These are phyloP conservation scores for Serinus canaria DNA, from an alignment of 2,113 vertebrate genomes.

Conservation along the genomic window DNA sequence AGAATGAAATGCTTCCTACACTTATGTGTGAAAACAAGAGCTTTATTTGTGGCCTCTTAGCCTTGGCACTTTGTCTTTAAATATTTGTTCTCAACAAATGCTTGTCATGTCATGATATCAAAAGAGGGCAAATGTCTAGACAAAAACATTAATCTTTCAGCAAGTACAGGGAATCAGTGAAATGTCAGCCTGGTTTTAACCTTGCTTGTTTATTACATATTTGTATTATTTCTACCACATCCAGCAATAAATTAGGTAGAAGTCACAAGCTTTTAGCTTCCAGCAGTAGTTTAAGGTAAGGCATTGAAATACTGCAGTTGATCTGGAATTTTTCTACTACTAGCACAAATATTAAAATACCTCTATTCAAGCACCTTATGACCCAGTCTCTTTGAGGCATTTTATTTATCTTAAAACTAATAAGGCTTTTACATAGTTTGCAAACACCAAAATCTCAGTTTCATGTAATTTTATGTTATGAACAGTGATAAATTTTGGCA, in stretches of 20 bases:
- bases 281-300: neutral
- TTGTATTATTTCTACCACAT: neutral
- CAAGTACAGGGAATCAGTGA: neutral
- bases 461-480: neutral
- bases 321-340: neutral
- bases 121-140: neutral
- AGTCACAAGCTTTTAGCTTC: neutral
- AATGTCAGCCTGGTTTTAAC: neutral
- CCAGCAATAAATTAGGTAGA: neutral
- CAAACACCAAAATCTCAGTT: neutral
- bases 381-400: rapidly evolving
- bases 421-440: neutral
- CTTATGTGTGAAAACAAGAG: neutral
- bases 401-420: neutral
- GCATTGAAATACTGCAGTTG: neutral
- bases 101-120: neutral
- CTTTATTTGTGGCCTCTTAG: neutral
- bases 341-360: neutral
- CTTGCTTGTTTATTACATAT: neutral
- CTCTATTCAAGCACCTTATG: neutral
- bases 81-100: neutral
- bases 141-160: neutral
- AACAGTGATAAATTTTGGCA: neutral
- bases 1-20: neutral
- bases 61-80: neutral